A percentile compares a stretch with the other conserved stretches of the same genome.
Evolutionary conservation across 2,797 vertebrate genomes (phyloP).

Genomic region (Xenentodon cancila): DNA sequence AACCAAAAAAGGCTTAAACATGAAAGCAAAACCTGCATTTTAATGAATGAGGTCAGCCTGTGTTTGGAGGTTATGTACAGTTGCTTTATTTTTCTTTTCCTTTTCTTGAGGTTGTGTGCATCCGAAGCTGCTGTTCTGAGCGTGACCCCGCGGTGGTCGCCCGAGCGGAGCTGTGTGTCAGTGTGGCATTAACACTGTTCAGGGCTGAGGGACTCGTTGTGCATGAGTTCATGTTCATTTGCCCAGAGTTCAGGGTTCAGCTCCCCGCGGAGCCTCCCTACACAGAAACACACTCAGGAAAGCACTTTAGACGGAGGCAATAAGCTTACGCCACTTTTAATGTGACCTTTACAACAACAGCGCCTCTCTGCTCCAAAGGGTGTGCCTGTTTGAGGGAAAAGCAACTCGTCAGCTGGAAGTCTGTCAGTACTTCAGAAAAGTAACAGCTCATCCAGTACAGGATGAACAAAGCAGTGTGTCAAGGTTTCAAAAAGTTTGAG

Average conservation of each 20-base stretch:
- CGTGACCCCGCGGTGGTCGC: not conserved
- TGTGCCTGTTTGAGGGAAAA: not conserved
- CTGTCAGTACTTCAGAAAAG: not conserved
- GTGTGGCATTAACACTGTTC: constrained; percentile 11
- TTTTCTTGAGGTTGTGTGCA: not conserved
- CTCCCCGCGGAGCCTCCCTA: constrained; percentile 50
- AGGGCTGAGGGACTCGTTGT: constrained; percentile 32
- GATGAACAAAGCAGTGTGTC: not conserved
- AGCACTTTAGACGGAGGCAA: constrained; percentile 43
- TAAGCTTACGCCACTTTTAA: constrained; percentile 32
- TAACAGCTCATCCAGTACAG: not conserved
- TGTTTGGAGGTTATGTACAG: not conserved
- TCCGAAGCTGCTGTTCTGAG: not conserved
- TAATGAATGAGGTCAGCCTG: not conserved
- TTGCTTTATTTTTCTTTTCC: too few relatives aligned
- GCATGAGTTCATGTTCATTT: constrained; percentile 51
- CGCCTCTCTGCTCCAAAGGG: not conserved
- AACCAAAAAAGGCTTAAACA: too few relatives aligned
- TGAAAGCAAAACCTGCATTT: not conserved
- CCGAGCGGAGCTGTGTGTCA: constrained; percentile 35
- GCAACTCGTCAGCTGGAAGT: not conserved
- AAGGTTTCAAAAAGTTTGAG: too few relatives aligned
- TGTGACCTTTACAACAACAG: constrained; percentile 33
- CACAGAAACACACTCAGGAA: constrained; percentile 69
- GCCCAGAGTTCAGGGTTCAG: constrained; percentile 54